Evolutionary conservation across 2,797 vertebrate species (phyloP), one percentile per base, ranked within the genome.

Genomic region (Esox masquinongy): DNA sequence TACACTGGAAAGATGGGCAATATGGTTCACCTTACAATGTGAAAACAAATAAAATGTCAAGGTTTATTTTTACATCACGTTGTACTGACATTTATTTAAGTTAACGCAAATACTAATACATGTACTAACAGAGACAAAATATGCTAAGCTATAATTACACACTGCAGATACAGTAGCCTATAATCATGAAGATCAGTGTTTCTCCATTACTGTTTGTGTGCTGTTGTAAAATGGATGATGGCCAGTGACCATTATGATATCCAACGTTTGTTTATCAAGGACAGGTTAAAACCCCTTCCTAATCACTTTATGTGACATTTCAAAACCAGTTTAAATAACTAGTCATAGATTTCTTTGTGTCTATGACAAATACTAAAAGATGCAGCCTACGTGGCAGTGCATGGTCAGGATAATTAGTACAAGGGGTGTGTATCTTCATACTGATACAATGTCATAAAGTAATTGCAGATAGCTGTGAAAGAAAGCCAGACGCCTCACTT

Each of bases 11-110:
- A 83, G 82, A 84, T 74, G 83, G 87, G 85, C 82, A 74, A 81
- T 71, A 82, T 71, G 78, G 85, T 85, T 90, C 75, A 84, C 90
- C 89, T 88, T 86, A 90, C 82, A 93, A 93, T 93, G 91, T 93
- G 89, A 94, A 94, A 84, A 88, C 80, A 73, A 93, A 94, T 93
- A 94, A 94, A 89, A 94, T 90, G 71, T 90, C 87, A 91, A 86
- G 82, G 83, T 93, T 88, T 95, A 93, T 95, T 95, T 95, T 94
- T 94, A 94, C 83, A 91, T 83, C 68, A 83, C 76, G 14, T 79
- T 81, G 68, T 87, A 81, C 39, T 80, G 59, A 72, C 66, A 19
- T 74, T 69, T 87, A 11, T 87, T 85, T 81, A 26, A 47, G 49
- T 29, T 16, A n/a, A 72, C 56, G 47, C 68, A 67, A 5, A 8